Base-by-base conservation (phyloP, 1,140 invertebrate species). In the Battus philenor region DNA sequence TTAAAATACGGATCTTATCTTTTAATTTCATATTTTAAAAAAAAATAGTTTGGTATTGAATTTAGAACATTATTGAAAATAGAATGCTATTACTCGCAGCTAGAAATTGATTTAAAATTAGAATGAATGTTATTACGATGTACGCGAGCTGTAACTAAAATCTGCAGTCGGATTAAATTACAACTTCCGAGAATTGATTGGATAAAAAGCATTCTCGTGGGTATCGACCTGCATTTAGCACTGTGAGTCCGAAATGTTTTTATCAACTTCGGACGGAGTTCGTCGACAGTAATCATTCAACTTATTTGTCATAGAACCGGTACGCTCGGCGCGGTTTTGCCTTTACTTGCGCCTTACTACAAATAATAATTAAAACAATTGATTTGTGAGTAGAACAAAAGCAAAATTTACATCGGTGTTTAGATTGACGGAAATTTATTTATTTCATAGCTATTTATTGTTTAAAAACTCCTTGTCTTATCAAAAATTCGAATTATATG, bases 301-400 rank as follows among this genome's bases (percentile, higher is more conserved):
- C 53, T 58, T 68, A 64, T 64, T 71, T 72, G 58, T 67, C 58
- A 68, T 58, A 52, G 52, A 68, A 67, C 65, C 62, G 66, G 65
- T 68, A 68, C 47, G 22, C 17, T 41, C 18, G 18, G 11, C 7
- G 36, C 34, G 34, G 32, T 47, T 44, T 43, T 49, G 47, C 27
- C 31, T 39, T 52, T 53, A 33, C 51, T 49, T 57, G 54, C 57
- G 50, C 50, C 54, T 15, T 24, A 41, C n/a, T n/a, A n/a, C n/a
- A n/a, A n/a, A n/a, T n/a, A n/a, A n/a, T 11, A 43, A 29, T 50
- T 43, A 33, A 61, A 30, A 59, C 56, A 68, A 65, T 65, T 59
- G 66, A 58, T 60, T 57, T 54, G 48, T 34, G 55, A 59, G 29
- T 41, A 16, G 24, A 5, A 4, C 15, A n/a, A n/a, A n/a, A n/a